These are phyloP conservation scores for Drosophila tripunctata DNA, from an alignment of 2,888 invertebrate species.

Conservation along the genomic window DNA sequence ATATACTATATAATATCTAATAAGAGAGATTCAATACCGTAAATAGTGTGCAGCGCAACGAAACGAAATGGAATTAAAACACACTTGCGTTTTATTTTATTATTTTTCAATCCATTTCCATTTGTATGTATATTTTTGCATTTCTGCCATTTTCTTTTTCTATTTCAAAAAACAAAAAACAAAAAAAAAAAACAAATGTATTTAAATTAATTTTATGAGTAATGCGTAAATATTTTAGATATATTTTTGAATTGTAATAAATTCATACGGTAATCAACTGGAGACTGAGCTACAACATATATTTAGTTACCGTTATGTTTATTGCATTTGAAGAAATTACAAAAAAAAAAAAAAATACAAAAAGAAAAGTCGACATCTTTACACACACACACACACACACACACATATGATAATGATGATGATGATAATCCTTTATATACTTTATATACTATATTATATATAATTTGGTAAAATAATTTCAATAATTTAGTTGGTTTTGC, in stretches of 20 bases:
- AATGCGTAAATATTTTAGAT: constrained; percentile 1
- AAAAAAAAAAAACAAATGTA: constrained; percentile 14
- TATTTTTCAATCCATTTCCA: too few relatives aligned
- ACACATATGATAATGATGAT: constrained; percentile 9
- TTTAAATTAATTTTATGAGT: constrained; percentile 40
- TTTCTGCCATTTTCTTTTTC: constrained; percentile 27
- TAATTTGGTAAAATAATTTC: constrained; percentile 7
- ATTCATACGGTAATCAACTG: constrained; percentile 82
- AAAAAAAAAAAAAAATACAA: constrained; percentile 8
- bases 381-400: constrained; percentile 21
- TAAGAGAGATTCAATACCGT: constrained; percentile 26
- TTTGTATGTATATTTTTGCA: constrained; percentile 32
- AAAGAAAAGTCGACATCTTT: constrained; percentile 6
- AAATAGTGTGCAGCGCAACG: constrained; percentile 46
- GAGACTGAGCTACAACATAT: constrained; percentile 84
- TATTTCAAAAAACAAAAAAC: constrained; percentile 2
- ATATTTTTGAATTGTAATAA: constrained; percentile 56
- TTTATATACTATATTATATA: constrained; percentile 3
- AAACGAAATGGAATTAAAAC: constrained; percentile 39
- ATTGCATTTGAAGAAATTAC: constrained; percentile 60
- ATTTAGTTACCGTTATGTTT: constrained; percentile 83
- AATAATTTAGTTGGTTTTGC: constrained; percentile 20
- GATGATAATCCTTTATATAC: constrained; percentile 18
- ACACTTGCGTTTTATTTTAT: constrained; percentile 5
- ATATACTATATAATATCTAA: constrained; percentile 1